Evolutionary conservation across 2,797 vertebrate species (phyloP), one percentile per base, ranked within the genome.

Genomic region (Pygocentrus nattereri): DNA sequence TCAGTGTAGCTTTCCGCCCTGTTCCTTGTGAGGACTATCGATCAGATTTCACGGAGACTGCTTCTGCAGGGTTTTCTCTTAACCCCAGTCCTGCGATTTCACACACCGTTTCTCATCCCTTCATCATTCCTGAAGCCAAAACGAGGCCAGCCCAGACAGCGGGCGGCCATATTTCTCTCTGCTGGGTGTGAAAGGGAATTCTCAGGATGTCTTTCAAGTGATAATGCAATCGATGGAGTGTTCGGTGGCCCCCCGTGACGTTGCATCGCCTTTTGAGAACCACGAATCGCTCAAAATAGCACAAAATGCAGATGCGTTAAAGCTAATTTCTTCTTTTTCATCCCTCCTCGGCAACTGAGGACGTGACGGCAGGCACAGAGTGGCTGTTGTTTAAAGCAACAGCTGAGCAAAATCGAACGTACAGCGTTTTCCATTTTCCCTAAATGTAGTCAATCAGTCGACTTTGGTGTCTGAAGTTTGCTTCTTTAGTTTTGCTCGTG

Each of bases 171-270:
- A 56, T 71, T 77, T 76, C 73, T 67, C 84, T 76, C 79, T 65
- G 34, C 59, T 47, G 52, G 44, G 84, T 71, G 41, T 74, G 58
- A 70, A 84, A 78, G 76, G 52, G 30, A 80, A 85, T 80, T 83
- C 73, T 61, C 64, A 75, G 79, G 70, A 86, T 69, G 50, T 77
- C 82, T 87, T 89, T 89, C 72, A 80, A 84, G 85, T 82, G 75
- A 77, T 82, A 81, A 85, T 82, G 74, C 70, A 49, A 50, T 78
- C 52, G 56, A 47, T 52, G n/a, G 61, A 87, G 79, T 85, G 76
- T 71, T 82, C 78, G 34, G 34, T 77, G 82, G 62, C 75, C 71
- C 59, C 64, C 21, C 13, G 21, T 62, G 67, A 82, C 3, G 3
- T 61, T 15, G 62, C 59, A 72, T 10, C 13, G 0, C 41, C 69